These are phyloP conservation scores for Cololabis saira DNA, from an alignment of 2,113 vertebrate genomes.

Conservation along the genomic window DNA sequence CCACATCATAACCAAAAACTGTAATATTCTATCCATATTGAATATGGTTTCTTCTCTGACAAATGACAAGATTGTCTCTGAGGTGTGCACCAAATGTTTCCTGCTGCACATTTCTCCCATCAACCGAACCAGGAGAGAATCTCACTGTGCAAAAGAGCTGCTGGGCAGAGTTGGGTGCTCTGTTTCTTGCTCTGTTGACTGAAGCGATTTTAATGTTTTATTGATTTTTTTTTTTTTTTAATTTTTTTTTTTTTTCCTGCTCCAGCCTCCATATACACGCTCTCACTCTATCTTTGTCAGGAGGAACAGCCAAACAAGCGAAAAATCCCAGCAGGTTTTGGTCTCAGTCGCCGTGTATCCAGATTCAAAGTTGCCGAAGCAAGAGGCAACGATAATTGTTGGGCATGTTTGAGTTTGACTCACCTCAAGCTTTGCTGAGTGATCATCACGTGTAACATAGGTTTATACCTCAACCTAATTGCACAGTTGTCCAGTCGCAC, in stretches of 20 bases:
- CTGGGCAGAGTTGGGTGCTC: slow-evolving; percentile 62
- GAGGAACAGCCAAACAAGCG: slow-evolving; percentile 61
- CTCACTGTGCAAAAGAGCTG: slow-evolving; percentile 55
- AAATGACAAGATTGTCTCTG: slow-evolving; percentile 37
- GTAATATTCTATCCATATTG: slow-evolving; percentile 36
- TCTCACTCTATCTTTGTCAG: slow-evolving; percentile 68
- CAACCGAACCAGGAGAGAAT: slow-evolving; percentile 49
- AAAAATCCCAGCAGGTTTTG: slow-evolving; percentile 32
- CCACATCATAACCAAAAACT: slow-evolving; percentile 43
- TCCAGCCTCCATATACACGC: slow-evolving; percentile 64
- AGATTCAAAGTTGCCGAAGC: slow-evolving; percentile 39
- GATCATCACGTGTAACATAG: slow-evolving; percentile 14
- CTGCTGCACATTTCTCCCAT: slow-evolving; percentile 59
- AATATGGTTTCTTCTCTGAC: slow-evolving; percentile 29
- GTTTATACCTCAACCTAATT: not conserved
- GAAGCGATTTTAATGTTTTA: slow-evolving; percentile 80
- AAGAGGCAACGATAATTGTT: slow-evolving; percentile 19
- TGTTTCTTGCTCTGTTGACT: slow-evolving; percentile 69
- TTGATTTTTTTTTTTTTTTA: slow-evolving; percentile 79
- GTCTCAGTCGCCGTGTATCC: slow-evolving; percentile 28
- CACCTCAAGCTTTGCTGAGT: slow-evolving; percentile 39
- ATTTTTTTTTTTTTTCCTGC: slow-evolving; percentile 74
- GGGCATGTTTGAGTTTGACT: slow-evolving; percentile 46
- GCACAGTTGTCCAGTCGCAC: slow-evolving; percentile 4
- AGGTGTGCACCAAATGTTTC: slow-evolving; percentile 42